Evolutionary conservation across 2,113 vertebrate species (phyloP).

Genomic region (Megaleporinus macrocephalus): DNA sequence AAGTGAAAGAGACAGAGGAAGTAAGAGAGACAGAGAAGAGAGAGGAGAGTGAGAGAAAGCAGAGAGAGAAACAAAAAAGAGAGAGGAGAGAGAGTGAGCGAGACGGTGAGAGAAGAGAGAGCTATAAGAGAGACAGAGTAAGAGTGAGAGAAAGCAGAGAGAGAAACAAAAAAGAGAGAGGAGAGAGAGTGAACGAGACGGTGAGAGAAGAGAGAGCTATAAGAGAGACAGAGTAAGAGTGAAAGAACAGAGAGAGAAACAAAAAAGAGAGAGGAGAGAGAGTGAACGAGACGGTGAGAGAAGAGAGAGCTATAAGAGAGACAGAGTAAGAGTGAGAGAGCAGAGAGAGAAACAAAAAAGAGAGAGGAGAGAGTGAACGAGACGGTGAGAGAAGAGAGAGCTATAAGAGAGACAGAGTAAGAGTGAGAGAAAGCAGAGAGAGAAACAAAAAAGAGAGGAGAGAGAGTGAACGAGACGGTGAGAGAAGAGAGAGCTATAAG

Average conservation of each 20-base stretch:
- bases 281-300: not conserved
- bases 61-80: no score
- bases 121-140: no score
- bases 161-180: not conserved
- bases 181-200: not conserved
- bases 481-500: no score
- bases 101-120: no score
- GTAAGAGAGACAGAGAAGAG: no score
- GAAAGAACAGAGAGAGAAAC: not conserved
- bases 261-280: constrained; percentile 4
- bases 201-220: no score
- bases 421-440: constrained; percentile 3
- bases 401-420: no score
- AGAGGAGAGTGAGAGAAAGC: no score
- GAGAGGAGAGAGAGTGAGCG: not conserved
- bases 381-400: no score
- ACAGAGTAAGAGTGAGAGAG: not conserved
- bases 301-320: no score
- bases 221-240: no score
- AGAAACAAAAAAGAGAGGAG: not conserved
- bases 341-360: not conserved
- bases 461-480: not conserved
- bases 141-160: constrained; percentile 1
- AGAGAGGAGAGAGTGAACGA: constrained; percentile 2
- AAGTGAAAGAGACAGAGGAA: not conserved